Evolutionary conservation across 2,888 invertebrate genomes (phyloP), one percentile per base, ranked within the genome.

Genomic region (Leptopterna dolabrata): DNA sequence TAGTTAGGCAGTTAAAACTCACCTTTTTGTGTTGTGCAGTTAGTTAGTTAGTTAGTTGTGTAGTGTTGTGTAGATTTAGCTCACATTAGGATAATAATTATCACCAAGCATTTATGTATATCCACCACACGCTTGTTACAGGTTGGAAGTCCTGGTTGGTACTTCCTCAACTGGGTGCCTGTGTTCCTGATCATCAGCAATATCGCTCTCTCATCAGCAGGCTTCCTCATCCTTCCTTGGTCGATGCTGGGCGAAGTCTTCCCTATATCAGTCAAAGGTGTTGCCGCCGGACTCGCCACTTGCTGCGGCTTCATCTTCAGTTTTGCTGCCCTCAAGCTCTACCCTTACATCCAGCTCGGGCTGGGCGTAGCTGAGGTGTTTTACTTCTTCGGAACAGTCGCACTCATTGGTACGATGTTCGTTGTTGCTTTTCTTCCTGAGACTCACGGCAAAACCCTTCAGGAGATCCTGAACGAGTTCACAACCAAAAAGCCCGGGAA

Each of bases 181-280:
- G 91, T 93, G 0, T 63, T 92, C 0, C 91, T 93, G 16, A 90
- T 94, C 3, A 90, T 93, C 11, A 89, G 92, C 71, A 93, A 93
- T 89, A 93, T 94, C 87, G 92, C 93, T 87, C 91, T 92, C 24
- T 93, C 93, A 87, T 93, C 93, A 0, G 87, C 94, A 0, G 94
- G 94, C 0, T 93, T 93, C 89, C 90, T 93, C n/a, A 93, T 93
- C 0, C 90, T 94, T 3, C 94, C 94, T 0, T 94, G 93, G 90
- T 93, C 94, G 0, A 92, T 94, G 93, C 91, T 93, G 0, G 93
- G 93, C 0, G 94, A 94, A 89, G 91, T 94, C 7, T 94, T 93
- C 89, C 94, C 94, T 0, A 90, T 92, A 13, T 92, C 93, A 83
- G 92, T 94, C 0, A 92, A 93, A 43, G 94, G 94, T 4, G 81